These are phyloP conservation scores for Pseudochirops cupreus DNA, from an alignment of 2,797 vertebrate genomes.

Conservation along the genomic window DNA sequence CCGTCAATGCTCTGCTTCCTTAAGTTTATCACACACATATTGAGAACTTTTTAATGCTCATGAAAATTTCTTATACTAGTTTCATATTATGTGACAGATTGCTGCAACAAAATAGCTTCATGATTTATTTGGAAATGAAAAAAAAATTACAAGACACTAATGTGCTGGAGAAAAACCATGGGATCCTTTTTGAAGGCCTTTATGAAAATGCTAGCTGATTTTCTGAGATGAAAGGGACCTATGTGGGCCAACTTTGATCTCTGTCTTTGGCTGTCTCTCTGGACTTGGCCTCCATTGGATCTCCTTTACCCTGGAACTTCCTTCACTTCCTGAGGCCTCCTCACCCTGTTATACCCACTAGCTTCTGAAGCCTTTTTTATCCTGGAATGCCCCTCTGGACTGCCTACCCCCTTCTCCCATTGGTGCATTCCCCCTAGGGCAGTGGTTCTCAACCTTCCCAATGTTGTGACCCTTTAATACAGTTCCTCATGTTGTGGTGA, in stretches of 20 bases:
- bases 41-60: slow-evolving; percentile 28
- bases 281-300: background rate
- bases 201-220: slow-evolving; percentile 31
- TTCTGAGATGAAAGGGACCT: slow-evolving; percentile 16
- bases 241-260: background rate
- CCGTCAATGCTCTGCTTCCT: background rate
- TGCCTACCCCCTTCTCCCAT: background rate
- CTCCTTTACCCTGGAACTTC: background rate
- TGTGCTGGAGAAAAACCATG: slow-evolving; percentile 1
- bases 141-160: slow-evolving; percentile 18
- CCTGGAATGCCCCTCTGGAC: background rate
- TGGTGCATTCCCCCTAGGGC: background rate
- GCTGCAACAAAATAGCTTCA: slow-evolving; percentile 28
- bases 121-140: slow-evolving; percentile 54
- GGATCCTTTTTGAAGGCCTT: background rate
- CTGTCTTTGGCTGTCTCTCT: background rate
- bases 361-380: background rate
- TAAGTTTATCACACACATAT: background rate
- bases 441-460: too few relatives aligned
- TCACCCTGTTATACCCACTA: background rate
- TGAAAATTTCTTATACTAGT: background rate
- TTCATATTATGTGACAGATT: background rate
- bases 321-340: background rate
- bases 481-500: too few relatives aligned
- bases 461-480: too few relatives aligned